A percentile compares a stretch with the other conserved stretches of the same genome.
Conservation (phyloP, 2,113 vertebrate species). For the Rhabdornis inornatus region DNA sequence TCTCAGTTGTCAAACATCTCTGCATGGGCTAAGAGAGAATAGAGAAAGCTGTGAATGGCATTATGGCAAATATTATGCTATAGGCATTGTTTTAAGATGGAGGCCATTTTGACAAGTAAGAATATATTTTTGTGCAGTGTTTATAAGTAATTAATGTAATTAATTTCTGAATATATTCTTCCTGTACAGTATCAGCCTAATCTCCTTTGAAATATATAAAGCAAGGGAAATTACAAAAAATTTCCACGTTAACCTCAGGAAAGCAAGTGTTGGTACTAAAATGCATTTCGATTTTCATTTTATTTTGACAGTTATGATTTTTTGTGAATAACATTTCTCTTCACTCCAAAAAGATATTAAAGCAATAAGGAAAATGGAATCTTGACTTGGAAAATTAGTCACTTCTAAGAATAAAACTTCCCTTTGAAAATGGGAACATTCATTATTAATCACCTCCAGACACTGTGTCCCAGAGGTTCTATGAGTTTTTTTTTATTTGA, state of each 20-base stretch:
- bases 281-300: background rate
- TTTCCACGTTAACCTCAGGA: background rate
- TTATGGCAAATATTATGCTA: background rate
- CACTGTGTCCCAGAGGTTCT: background rate
- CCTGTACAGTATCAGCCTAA: background rate
- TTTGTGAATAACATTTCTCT: background rate
- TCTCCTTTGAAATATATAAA: background rate
- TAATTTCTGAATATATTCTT: background rate
- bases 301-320: background rate
- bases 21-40: background rate
- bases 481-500: background rate
- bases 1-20: background rate
- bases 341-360: background rate
- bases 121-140: background rate
- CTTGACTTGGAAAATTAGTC: background rate
- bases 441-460: constrained; percentile 5
- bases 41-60: background rate
- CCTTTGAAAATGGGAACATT: background rate
- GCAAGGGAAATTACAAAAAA: background rate
- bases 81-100: background rate
- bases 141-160: background rate
- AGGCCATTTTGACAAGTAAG: background rate
- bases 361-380: background rate
- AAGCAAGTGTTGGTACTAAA: background rate
- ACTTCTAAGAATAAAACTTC: background rate